phyloP scores from a whole-genome alignment of 2,888 invertebrate genomes.

The Luperina nickerlii region DNA sequence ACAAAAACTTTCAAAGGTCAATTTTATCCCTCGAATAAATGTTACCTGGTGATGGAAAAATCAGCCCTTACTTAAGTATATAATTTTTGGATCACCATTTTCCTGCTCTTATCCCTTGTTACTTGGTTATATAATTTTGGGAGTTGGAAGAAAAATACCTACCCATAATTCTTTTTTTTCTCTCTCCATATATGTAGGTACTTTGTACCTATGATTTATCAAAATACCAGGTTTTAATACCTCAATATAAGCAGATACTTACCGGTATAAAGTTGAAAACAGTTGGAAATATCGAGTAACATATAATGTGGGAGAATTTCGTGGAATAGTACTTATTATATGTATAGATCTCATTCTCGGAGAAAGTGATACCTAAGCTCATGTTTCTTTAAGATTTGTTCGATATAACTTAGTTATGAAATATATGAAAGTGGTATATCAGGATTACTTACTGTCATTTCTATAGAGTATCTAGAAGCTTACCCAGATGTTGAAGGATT shows the following conservation, averaged over 20 bases:
- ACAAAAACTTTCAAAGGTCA: too few relatives aligned
- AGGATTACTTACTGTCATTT: background rate
- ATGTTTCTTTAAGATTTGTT: constrained; percentile 11
- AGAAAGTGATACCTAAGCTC: constrained; percentile 2
- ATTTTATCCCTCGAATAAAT: too few relatives aligned
- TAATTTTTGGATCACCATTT: background rate
- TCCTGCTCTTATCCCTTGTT: background rate
- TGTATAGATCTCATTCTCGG: background rate
- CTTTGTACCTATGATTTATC: background rate
- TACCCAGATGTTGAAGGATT: too few relatives aligned
- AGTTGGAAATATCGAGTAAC: constrained; percentile 10
- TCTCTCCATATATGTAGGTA: background rate
- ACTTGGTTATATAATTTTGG: background rate
- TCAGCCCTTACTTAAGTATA: background rate
- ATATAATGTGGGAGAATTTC: constrained; percentile 6
- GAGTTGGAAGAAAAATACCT: background rate
- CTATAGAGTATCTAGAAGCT: background rate
- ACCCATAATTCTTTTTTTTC: background rate
- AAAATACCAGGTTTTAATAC: constrained; percentile 7
- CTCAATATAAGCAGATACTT: background rate
- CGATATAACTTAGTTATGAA: background rate
- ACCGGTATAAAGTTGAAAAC: background rate
- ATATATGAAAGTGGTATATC: constrained; percentile 5
- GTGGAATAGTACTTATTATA: constrained; percentile 16
- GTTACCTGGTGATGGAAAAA: too few relatives aligned